These are phyloP conservation scores for Opisthocomus hoazin DNA, from an alignment of 2,113 vertebrate species.

Conservation along the genomic window DNA sequence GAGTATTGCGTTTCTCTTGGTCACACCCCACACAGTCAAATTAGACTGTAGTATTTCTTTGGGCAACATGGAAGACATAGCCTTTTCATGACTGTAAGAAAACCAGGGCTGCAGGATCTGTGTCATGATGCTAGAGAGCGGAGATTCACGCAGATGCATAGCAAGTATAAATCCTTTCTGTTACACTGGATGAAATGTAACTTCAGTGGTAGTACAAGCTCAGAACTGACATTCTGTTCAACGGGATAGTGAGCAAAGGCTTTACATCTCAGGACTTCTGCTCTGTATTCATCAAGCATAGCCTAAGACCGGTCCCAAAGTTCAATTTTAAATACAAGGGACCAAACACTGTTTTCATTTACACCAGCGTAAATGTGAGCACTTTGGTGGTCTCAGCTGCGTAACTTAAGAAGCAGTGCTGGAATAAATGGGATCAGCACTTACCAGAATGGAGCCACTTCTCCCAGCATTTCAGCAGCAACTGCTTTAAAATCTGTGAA, in stretches of 20 bases:
- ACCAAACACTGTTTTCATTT: background rate
- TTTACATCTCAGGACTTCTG: background rate
- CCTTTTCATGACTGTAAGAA: background rate
- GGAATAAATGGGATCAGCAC: background rate
- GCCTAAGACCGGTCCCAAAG: background rate
- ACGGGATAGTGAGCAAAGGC: background rate
- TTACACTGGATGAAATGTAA: background rate
- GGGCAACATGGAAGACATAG: background rate
- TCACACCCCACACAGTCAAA: background rate
- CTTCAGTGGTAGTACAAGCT: background rate
- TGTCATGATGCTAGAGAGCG: background rate
- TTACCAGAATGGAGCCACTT: background rate
- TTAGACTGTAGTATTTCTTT: background rate
- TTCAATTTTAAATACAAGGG: background rate
- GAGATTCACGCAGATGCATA: background rate
- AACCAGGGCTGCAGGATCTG: background rate
- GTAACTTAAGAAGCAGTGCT: background rate
- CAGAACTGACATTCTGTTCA: background rate
- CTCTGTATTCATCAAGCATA: background rate
- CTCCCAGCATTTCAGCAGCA: background rate
- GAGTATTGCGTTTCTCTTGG: background rate
- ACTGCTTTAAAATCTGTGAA: constrained; percentile 16
- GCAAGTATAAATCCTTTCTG: background rate
- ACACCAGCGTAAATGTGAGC: background rate
- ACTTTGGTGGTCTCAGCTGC: background rate